Percentiles rank a stretch among this genome's conserved stretches.
These are phyloP conservation scores for Pachydiplax longipennis DNA, from an alignment of 2,888 invertebrate genomes.

Conservation along the genomic window DNA sequence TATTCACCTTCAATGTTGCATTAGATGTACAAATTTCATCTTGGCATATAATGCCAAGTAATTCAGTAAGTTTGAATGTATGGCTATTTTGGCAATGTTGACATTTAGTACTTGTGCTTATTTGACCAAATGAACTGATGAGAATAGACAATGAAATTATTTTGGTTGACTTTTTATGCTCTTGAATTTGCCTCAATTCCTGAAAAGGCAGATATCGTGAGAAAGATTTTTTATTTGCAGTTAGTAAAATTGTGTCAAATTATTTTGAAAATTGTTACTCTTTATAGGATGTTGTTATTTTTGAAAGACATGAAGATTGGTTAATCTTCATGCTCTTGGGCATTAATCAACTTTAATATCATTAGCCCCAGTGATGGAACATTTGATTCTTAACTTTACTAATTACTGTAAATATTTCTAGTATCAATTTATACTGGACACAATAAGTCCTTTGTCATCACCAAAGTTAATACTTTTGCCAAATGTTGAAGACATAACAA, in stretches of 20 bases:
- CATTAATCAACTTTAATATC: neutral
- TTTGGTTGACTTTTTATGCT: neutral
- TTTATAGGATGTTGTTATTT: neutral
- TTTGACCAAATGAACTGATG: conserved; percentile 2
- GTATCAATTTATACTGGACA: neutral
- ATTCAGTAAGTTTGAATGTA: neutral
- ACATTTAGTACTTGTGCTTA: conserved; percentile 23
- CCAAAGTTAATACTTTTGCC: conserved; percentile 29
- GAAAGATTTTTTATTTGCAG: neutral
- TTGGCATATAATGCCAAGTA: conserved; percentile 2
- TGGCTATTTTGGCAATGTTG: conserved; percentile 28
- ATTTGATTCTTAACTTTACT: conserved; percentile 32
- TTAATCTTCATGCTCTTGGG: neutral
- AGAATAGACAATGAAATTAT: neutral
- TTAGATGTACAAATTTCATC: conserved; percentile 24
- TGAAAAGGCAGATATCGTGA: neutral
- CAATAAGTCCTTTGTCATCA: conserved; percentile 4
- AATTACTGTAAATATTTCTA: conserved; percentile 19
- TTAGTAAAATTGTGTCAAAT: neutral
- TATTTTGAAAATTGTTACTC: neutral
- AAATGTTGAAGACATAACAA: conserved; percentile 6
- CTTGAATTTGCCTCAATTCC: neutral
- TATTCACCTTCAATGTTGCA: neutral
- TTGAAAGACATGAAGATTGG: neutral
- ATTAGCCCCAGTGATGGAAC: neutral